Conservation (phyloP, 2,888 invertebrate species). For the Tolmerus cingulatus region DNA sequence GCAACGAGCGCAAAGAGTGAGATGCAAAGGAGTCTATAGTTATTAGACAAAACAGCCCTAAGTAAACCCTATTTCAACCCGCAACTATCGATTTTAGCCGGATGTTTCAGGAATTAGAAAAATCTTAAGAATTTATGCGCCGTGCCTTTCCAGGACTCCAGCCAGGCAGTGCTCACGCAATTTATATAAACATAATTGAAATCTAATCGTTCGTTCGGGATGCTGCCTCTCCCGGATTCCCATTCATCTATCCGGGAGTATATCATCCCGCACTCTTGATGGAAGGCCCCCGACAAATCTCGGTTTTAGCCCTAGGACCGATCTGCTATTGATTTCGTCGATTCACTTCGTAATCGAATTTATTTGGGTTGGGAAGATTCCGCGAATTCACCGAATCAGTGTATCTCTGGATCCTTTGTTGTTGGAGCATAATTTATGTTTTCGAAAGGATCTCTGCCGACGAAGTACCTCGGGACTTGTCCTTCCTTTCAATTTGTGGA, state of each 20-base stretch:
- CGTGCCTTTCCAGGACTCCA: background rate
- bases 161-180: background rate
- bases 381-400: conserved; percentile 1
- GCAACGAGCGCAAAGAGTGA: background rate
- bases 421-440: conserved; percentile 30
- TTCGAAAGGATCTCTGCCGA: background rate
- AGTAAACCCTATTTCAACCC: background rate
- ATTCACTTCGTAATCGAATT: conserved; percentile 34
- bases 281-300: background rate
- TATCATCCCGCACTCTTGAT: background rate
- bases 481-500: conserved; percentile 29
- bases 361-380: conserved; percentile 21
- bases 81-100: background rate
- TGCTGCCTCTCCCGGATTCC: background rate
- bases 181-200: conserved; percentile 33
- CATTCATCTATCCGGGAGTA: conserved; percentile 9
- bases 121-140: background rate
- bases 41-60: background rate
- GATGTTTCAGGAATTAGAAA: background rate
- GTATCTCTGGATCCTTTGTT: conserved; percentile 19
- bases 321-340: conserved; percentile 8
- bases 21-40: background rate
- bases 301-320: background rate
- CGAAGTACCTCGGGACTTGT: conserved; percentile 18
- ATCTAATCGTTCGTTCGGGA: conserved; percentile 7